Conservation (phyloP, 2,888 invertebrate genomes). For the Latrodectus elegans region DNA sequence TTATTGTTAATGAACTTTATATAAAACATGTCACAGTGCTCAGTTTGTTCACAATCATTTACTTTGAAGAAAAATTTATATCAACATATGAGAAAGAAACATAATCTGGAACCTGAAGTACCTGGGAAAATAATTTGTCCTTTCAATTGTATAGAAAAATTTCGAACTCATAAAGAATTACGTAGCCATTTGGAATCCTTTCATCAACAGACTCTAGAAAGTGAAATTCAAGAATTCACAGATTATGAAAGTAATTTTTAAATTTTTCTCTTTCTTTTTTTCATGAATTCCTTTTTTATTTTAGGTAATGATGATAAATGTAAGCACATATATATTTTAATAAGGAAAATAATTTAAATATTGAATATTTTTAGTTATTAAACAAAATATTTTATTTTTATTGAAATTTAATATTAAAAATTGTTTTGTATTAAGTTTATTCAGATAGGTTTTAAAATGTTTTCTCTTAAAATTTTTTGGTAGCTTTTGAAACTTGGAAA, state of each 20-base stretch:
- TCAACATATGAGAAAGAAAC: conserved; percentile 44
- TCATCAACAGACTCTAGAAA: conserved; percentile 22
- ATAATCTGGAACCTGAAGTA: conserved; percentile 31
- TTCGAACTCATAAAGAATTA: conserved; percentile 26
- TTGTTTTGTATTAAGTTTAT: not conserved
- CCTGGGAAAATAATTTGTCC: conserved; percentile 45
- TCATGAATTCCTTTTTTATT: not conserved
- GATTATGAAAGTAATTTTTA: conserved; percentile 28
- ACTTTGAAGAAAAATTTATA: conserved; percentile 42
- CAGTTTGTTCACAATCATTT: conserved; percentile 15
- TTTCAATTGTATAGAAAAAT: conserved; percentile 31
- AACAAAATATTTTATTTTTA: not conserved
- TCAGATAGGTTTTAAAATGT: not conserved
- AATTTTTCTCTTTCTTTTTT: no score
- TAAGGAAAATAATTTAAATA: not conserved
- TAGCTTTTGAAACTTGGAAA: conserved; percentile 61
- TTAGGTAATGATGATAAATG: not conserved
- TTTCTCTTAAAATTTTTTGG: not conserved
- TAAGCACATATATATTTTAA: not conserved
- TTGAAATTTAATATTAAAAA: not conserved
- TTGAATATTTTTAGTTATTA: not conserved
- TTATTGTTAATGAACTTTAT: no score
- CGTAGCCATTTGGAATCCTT: conserved; percentile 33
- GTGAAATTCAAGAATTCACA: conserved; percentile 33
- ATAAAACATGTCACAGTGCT: conserved; percentile 7